Evolutionary conservation across 1,140 invertebrate genomes (phyloP), one percentile per base, ranked within the genome.

Genomic region (Caenorhabditis tropicalis): DNA sequence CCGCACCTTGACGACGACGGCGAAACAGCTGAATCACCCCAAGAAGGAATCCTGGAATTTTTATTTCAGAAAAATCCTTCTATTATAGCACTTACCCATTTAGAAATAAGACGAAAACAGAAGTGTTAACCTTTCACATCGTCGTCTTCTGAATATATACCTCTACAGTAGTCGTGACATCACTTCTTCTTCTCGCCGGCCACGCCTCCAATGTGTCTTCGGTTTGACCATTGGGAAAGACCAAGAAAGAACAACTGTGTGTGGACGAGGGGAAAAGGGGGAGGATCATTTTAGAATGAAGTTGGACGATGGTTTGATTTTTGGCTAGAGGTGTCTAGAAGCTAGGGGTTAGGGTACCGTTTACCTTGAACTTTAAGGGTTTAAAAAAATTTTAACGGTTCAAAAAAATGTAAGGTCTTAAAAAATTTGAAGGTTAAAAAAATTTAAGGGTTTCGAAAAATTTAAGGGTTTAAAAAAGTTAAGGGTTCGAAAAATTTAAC

Each of bases 101-200:
- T 74, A 56, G 53, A 27, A 27, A 9, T 27, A 24, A 43, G 31
- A 74, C 21, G 36, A 60, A 33, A 33, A 27, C 19, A 10, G 33
- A 39, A 56, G 39, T 82, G 36, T 43, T 70, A 70, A 36, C 9
- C 9, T 51, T 51, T 16, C n/a, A 56, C 21, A 27, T 15, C 12
- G 33, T 6, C 65, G n/a, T 12, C 39, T 46, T 43, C 65, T 46
- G 27, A 74, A 74, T 74, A 74, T 74, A 74, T 74, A 65, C 58
- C 36, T n/a, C 65, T 74, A 74, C 65, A 39, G 65, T 74, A 74
- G 12, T 74, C 58, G 5, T 74, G 65, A 74, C 36, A 74, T 74
- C 65, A 74, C 33, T 74, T 39, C 15, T 33, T 19, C n/a, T 31
- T n/a, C 60, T 1, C n/a, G 12, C 31, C 6, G 15, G 65, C 33